phyloP scores from a whole-genome alignment of 2,797 vertebrate species.

The Pangasius krempfi region DNA sequence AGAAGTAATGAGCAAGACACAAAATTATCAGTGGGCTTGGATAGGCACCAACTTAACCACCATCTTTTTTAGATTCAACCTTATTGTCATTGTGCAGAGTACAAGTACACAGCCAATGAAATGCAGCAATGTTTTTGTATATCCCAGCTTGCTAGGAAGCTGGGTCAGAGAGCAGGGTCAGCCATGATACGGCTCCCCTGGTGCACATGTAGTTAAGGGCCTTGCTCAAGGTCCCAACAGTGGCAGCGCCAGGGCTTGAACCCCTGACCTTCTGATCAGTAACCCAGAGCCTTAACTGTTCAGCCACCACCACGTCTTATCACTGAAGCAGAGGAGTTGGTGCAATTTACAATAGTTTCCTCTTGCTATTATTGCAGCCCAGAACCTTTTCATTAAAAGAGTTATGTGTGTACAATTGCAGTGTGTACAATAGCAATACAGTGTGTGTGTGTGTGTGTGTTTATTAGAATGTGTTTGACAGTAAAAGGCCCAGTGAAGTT shows the following conservation, averaged over 20 bases:
- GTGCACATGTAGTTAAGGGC: too few species aligned
- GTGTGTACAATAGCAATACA: not conserved
- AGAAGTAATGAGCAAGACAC: not conserved
- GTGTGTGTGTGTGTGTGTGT: conserved; percentile 19
- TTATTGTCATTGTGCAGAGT: too few species aligned
- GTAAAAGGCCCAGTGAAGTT: not conserved
- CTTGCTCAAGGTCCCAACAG: too few species aligned
- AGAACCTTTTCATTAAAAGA: not conserved
- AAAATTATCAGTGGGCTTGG: not conserved
- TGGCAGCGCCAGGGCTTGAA: too few species aligned
- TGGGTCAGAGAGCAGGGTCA: too few species aligned
- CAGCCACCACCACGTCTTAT: not conserved
- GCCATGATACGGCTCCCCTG: too few species aligned
- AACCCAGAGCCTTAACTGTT: too few species aligned
- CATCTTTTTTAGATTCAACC: too few species aligned
- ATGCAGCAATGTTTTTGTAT: too few species aligned
- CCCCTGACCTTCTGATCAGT: too few species aligned
- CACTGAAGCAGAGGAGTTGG: not conserved
- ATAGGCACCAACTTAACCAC: not conserved
- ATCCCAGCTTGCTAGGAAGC: too few species aligned
- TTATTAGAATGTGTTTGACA: conserved; percentile 1
- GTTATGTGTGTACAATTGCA: not conserved
- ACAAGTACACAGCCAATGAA: too few species aligned
- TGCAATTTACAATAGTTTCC: not conserved
- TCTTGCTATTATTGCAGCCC: not conserved